Conservation (phyloP, 2,888 invertebrate species). For the Tenthredo livida region DNA sequence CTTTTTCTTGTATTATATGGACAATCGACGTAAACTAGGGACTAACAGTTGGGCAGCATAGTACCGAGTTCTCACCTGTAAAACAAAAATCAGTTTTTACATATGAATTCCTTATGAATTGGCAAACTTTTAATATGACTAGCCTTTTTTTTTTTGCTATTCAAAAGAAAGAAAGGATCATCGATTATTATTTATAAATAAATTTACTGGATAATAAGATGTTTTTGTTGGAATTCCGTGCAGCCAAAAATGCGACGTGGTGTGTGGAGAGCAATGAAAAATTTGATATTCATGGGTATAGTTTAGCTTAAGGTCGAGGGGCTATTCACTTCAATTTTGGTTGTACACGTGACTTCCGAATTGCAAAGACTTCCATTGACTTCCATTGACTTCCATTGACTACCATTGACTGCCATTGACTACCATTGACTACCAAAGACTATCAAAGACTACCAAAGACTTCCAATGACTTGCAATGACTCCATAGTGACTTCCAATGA, state of each 20-base stretch:
- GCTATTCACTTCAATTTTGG: too few species aligned
- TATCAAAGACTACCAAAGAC: too few species aligned
- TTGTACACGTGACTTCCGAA: too few species aligned
- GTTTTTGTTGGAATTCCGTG: background rate
- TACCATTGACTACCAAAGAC: too few species aligned
- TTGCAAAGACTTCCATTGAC: too few species aligned
- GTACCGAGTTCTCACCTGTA: slow-evolving; percentile 75
- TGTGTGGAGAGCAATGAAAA: background rate
- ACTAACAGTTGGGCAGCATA: slow-evolving; percentile 77
- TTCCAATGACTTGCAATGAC: too few species aligned
- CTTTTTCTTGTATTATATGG: slow-evolving; percentile 72
- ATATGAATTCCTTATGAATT: background rate
- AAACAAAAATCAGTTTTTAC: slow-evolving; percentile 54
- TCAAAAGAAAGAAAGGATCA: background rate
- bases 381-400: too few species aligned
- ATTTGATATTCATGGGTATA: background rate
- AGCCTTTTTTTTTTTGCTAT: background rate
- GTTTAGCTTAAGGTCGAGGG: background rate
- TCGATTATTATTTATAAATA: background rate
- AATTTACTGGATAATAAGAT: slow-evolving; percentile 2
- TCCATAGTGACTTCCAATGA: too few species aligned
- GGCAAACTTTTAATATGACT: background rate
- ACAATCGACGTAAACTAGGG: slow-evolving; percentile 77
- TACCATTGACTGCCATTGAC: too few species aligned
- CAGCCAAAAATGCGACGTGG: background rate